Conservation (phyloP, 2,113 vertebrate species). For the Saccopteryx leptura region DNA sequence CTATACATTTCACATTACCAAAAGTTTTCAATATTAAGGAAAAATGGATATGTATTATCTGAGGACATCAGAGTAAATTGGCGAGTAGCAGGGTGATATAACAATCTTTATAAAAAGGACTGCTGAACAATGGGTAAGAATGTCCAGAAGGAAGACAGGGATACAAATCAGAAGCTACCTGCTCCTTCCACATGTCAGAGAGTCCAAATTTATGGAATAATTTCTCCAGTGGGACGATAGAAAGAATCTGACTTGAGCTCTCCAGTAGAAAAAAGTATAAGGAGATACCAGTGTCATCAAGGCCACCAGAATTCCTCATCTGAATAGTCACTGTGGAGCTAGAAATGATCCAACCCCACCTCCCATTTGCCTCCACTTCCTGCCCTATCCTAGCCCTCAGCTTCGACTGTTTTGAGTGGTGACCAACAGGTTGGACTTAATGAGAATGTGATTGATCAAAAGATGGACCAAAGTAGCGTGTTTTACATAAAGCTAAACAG, state of each 20-base stretch:
- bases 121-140: neutral
- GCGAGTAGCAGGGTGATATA: neutral
- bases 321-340: slow-evolving; percentile 19
- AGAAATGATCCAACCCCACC: neutral
- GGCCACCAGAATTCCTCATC: neutral
- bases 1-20: neutral
- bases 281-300: neutral
- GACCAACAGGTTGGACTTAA: slow-evolving; percentile 78
- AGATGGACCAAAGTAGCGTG: slow-evolving; percentile 94
- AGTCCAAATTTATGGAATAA: slow-evolving; percentile 11
- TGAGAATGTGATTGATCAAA: slow-evolving; percentile 92
- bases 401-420: slow-evolving; percentile 93
- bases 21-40: neutral
- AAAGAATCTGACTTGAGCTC: neutral
- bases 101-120: neutral
- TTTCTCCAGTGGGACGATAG: neutral
- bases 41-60: neutral
- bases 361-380: neutral
- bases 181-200: neutral
- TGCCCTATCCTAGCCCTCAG: neutral
- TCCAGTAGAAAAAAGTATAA: neutral
- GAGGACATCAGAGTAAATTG: neutral
- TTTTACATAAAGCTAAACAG: slow-evolving; percentile 91
- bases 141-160: neutral
- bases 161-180: neutral